phyloP scores from a whole-genome alignment of 2,888 invertebrate species.

The Lymantria dispar region DNA sequence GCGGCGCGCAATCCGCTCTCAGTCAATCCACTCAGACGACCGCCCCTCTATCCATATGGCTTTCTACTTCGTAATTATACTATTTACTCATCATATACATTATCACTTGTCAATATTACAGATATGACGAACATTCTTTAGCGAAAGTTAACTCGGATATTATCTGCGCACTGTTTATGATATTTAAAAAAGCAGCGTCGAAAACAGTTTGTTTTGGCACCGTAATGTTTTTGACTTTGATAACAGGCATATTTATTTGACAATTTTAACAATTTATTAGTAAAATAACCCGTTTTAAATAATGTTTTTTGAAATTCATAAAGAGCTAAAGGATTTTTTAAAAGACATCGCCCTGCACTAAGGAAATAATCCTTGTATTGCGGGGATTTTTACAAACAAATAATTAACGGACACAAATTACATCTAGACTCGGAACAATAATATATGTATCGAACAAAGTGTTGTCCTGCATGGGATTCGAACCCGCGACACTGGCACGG shows the following conservation, averaged over 20 bases:
- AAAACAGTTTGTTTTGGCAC: constrained; percentile 19
- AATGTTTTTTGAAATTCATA: not conserved
- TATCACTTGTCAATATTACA: constrained; percentile 24
- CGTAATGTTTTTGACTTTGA: constrained; percentile 9
- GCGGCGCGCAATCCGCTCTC: constrained; percentile 36
- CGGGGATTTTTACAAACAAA: too few species aligned
- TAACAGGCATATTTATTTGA: not conserved
- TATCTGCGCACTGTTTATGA: not conserved
- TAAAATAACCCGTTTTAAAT: not conserved
- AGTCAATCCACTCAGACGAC: constrained; percentile 12
- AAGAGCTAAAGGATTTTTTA: not conserved
- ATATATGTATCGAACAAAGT: too few species aligned
- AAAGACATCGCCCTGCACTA: too few species aligned
- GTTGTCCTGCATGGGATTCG: too few species aligned
- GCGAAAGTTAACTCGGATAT: not conserved
- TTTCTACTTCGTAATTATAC: constrained; percentile 65
- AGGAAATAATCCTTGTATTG: too few species aligned
- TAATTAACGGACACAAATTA: too few species aligned
- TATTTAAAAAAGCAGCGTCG: not conserved
- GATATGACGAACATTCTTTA: constrained; percentile 14
- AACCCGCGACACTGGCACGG: too few species aligned
- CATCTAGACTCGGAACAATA: too few species aligned
- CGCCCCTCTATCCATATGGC: constrained; percentile 40
- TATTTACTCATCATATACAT: constrained; percentile 36
- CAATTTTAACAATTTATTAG: not conserved